Evolutionary conservation across 2,797 vertebrate genomes (phyloP), one percentile per base, ranked within the genome.

Genomic region (Oryzias dopingdopingensis): DNA sequence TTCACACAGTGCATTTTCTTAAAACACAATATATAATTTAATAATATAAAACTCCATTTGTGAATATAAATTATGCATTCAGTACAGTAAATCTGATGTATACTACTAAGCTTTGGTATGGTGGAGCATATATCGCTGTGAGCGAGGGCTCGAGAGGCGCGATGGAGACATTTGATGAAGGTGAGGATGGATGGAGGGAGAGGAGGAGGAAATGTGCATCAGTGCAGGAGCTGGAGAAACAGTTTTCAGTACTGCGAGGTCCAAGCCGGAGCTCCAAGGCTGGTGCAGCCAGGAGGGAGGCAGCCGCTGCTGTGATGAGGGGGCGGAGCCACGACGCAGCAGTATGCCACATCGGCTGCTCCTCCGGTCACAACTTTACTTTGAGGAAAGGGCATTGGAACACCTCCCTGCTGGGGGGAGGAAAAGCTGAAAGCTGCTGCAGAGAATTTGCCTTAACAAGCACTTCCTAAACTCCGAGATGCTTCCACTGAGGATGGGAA

Each of bases 41-140:
- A 83, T 87, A 84, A 95, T 96, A 95, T 93, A 92, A 91, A 92
- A 91, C 92, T 95, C 93, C 92, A 93, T 94, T 85, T 92, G 85
- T 78, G 89, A 92, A 92, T 96, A 96, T 95, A 96, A 96, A 96
- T 95, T 92, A 94, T 93, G 93, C 93, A 92, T 93, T 94, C 92
- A 92, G 90, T 94, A 94, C 92, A 94, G 90, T 89, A 92, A 72
- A 84, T 93, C 77, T 89, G 86, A 86, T 75, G 83, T 81, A 83
- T 84, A 83, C 76, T 84, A 82, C 91, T 90, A 90, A 94, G 92
- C 94, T 96, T 96, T 95, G 95, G 94, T 95, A 95, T 91, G 93
- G 84, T 91, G 84, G 90, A 91, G 90, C 81, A 71, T 78, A 68
- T 72, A 43, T 82, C 42, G 74, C 6, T 67, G 48, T 70, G 56